These are phyloP conservation scores for Zapornia atra DNA, from an alignment of 2,113 vertebrate species.

Conservation along the genomic window DNA sequence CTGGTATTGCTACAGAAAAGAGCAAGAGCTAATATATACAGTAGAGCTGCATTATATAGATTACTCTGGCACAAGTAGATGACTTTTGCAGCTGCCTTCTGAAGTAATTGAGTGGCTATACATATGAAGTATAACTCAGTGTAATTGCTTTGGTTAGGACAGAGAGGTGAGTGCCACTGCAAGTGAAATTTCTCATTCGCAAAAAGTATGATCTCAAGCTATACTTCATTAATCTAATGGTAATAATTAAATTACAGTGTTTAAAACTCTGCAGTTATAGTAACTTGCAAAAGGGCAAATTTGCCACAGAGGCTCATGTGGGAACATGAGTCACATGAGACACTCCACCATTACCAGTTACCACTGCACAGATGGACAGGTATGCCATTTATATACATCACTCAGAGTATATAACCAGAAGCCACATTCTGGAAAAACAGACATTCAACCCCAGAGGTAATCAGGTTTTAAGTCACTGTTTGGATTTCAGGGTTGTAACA, in stretches of 20 bases:
- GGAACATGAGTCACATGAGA: not conserved
- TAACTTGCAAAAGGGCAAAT: not conserved
- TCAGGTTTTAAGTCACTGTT: not conserved
- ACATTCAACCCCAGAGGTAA: not conserved
- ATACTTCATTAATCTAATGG: not conserved
- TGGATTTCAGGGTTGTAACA: not conserved
- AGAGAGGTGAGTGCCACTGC: not conserved
- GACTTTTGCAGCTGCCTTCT: not conserved
- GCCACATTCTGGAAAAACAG: not conserved
- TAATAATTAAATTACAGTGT: not conserved
- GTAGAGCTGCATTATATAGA: not conserved
- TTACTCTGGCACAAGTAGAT: not conserved
- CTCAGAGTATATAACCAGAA: not conserved
- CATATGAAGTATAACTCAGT: not conserved
- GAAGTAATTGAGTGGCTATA: not conserved
- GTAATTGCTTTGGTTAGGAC: not conserved
- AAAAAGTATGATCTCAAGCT: not conserved
- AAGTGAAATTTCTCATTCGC: not conserved
- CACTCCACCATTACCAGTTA: not conserved
- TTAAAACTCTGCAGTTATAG: not conserved
- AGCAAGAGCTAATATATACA: not conserved
- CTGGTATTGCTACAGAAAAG: not conserved
- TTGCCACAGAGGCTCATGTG: not conserved
- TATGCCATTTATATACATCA: rapidly evolving
- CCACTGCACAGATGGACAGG: rapidly evolving